phyloP scores from a whole-genome alignment of 2,888 invertebrate species.

The Formica aserva region DNA sequence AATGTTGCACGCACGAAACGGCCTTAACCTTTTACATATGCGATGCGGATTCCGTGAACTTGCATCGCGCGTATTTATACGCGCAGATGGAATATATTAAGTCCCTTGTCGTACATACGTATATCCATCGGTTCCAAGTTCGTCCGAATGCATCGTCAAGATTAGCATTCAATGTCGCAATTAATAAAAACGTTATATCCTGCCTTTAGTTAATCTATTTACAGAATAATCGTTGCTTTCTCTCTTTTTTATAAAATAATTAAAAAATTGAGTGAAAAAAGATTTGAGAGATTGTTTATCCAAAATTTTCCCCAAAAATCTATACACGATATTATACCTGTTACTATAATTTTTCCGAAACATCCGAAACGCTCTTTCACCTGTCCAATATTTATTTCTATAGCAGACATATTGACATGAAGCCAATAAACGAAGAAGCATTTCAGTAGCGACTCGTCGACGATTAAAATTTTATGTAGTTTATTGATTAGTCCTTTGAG shows the following conservation, averaged over 20 bases:
- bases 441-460: conserved; percentile 23
- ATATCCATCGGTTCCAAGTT: not conserved
- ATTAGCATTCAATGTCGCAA: conserved; percentile 28
- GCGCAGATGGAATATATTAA: conserved; percentile 37
- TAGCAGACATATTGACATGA: conserved; percentile 14
- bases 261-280: not conserved
- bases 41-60: conserved; percentile 51
- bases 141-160: conserved; percentile 5
- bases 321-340: not conserved
- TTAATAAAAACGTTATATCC: conserved; percentile 21
- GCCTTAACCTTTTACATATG: conserved; percentile 68
- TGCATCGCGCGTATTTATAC: conserved; percentile 51
- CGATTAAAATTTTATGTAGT: conserved; percentile 49
- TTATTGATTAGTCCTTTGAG: conserved; percentile 50
- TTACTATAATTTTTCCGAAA: not conserved
- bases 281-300: not conserved
- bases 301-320: not conserved
- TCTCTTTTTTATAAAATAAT: not conserved
- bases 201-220: not conserved
- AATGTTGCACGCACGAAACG: conserved; percentile 32
- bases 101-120: not conserved
- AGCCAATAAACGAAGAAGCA: conserved; percentile 42
- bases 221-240: not conserved
- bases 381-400: conserved; percentile 20
- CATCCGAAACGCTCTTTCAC: not conserved